phyloP scores from a whole-genome alignment of 30 jellyfish, hydroid and myxozoan genomes.

The Rhopilema esculentum region DNA sequence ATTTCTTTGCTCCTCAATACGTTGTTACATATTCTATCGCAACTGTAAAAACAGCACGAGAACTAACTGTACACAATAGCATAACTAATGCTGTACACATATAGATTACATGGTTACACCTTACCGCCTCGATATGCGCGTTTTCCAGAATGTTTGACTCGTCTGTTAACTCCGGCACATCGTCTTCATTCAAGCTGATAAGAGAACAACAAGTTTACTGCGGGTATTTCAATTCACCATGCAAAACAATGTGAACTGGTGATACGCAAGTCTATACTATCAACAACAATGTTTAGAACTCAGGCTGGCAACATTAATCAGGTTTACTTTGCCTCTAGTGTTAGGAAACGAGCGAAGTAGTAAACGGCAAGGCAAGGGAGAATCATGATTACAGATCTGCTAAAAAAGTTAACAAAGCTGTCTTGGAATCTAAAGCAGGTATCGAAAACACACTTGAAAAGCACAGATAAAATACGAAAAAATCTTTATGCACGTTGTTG shows the following conservation, averaged over 20 bases:
- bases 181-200: conserved; percentile 81
- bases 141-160: conserved; percentile 73
- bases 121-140: conserved; percentile 68
- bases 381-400: not conserved
- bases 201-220: not conserved
- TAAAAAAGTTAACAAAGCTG: not conserved
- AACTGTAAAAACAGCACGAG: not conserved
- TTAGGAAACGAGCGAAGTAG: not conserved
- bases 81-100: not conserved
- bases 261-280: too few species aligned
- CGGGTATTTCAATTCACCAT: not conserved
- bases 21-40: too few species aligned
- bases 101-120: not conserved
- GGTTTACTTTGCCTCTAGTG: not conserved
- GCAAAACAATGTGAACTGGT: not conserved
- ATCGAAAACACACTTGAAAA: too few species aligned
- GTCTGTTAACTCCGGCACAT: conserved; percentile 73
- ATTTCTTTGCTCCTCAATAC: too few species aligned
- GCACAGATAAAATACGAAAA: too few species aligned
- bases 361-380: not conserved
- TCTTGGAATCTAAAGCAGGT: too few species aligned
- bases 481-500: too few species aligned
- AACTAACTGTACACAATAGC: not conserved
- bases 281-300: too few species aligned
- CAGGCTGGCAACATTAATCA: too few species aligned